Conservation (phyloP, 2,113 vertebrate genomes). For the Agapornis roseicollis region DNA sequence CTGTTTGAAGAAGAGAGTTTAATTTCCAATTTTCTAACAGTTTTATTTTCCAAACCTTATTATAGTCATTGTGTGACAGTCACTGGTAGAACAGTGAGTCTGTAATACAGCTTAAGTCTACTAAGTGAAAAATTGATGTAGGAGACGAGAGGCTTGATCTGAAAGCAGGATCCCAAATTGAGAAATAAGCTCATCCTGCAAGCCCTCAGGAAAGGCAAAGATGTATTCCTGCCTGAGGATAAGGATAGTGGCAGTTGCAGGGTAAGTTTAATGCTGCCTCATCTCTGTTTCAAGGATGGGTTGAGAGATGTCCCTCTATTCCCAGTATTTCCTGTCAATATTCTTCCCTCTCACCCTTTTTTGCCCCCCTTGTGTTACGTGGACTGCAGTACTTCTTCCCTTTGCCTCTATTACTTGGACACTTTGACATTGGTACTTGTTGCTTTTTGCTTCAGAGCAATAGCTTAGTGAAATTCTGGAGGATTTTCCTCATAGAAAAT, state of each 20-base stretch:
- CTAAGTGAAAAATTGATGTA: neutral
- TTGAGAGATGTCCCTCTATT: neutral
- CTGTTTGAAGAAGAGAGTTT: neutral
- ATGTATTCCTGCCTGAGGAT: neutral
- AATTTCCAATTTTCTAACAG: neutral
- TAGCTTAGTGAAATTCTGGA: neutral
- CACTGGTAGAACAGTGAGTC: neutral
- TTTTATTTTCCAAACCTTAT: neutral
- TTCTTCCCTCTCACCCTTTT: neutral
- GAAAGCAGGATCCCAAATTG: neutral
- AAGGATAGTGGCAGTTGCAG: neutral
- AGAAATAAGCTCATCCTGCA: neutral
- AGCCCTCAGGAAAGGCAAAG: neutral
- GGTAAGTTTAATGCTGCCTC: neutral
- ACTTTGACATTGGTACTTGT: neutral
- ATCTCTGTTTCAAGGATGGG: neutral
- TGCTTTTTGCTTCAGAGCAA: neutral
- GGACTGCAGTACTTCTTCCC: neutral
- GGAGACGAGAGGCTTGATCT: neutral
- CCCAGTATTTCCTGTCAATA: neutral
- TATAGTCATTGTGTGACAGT: neutral
- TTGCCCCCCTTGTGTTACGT: rapidly evolving
- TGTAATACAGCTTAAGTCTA: neutral
- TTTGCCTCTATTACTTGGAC: neutral
- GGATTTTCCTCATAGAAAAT: neutral